These are phyloP conservation scores for Oeneis ivallda DNA, from an alignment of 2,888 invertebrate species.

Conservation along the genomic window DNA sequence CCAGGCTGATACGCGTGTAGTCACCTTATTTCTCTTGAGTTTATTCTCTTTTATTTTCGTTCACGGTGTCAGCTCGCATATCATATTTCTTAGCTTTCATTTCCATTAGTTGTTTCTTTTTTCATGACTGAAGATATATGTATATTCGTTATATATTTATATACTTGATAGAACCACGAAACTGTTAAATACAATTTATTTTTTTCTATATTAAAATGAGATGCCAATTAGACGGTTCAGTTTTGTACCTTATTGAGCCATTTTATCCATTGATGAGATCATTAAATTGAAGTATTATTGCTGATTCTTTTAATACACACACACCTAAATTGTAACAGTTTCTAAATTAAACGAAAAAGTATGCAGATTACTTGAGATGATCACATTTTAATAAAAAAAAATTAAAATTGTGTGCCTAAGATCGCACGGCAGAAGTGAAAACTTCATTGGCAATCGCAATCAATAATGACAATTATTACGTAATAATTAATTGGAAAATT, in stretches of 20 bases:
- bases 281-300: conserved; percentile 66
- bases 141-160: conserved; percentile 68
- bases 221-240: conserved; percentile 71
- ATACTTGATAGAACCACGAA: conserved; percentile 68
- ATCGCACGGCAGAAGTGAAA: no score
- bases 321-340: conserved; percentile 11
- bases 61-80: conserved; percentile 49
- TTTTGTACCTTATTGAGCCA: conserved; percentile 74
- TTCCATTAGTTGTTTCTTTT: conserved; percentile 43
- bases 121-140: conserved; percentile 55
- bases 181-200: conserved; percentile 72
- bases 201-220: conserved; percentile 73
- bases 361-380: not conserved
- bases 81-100: conserved; percentile 65
- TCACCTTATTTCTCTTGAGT: conserved; percentile 47
- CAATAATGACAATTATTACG: no score
- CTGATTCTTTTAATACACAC: conserved; percentile 64
- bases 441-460: no score
- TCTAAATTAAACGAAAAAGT: not conserved
- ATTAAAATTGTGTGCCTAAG: no score
- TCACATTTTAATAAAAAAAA: no score
- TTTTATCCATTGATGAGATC: conserved; percentile 62
- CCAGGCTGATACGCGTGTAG: not conserved
- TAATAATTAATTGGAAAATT: no score
- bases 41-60: conserved; percentile 39